These are phyloP conservation scores for Halocaridina rubra DNA, from an alignment of 2,888 invertebrate species.

Conservation along the genomic window DNA sequence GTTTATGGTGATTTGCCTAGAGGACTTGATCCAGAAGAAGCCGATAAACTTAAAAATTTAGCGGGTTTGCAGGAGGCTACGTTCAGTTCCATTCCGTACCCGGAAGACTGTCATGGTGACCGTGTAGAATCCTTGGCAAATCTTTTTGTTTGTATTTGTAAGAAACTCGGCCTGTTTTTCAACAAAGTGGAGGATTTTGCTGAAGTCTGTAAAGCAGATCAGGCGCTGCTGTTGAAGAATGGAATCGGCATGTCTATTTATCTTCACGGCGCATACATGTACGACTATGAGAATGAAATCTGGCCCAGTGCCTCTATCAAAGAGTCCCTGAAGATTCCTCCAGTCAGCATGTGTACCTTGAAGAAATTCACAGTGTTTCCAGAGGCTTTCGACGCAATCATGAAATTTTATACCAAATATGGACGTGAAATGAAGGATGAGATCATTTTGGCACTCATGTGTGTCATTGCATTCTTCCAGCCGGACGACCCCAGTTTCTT, in stretches of 20 bases:
- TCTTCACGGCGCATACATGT: constrained; percentile 54
- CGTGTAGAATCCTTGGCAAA: constrained; percentile 48
- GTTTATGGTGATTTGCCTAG: constrained; percentile 34
- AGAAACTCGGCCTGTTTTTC: constrained; percentile 50
- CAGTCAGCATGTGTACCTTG: constrained; percentile 28
- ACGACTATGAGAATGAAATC: constrained; percentile 32
- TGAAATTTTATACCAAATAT: constrained; percentile 52
- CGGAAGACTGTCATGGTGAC: constrained; percentile 51
- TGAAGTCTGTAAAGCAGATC: constrained; percentile 33
- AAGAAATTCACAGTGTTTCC: constrained; percentile 38
- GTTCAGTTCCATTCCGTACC: constrained; percentile 45
- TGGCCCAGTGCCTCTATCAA: constrained; percentile 48
- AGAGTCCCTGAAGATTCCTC: constrained; percentile 47
- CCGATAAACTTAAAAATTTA: constrained; percentile 25
- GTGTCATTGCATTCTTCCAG: constrained; percentile 52
- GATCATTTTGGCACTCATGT: constrained; percentile 35
- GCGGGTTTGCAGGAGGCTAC: constrained; percentile 34
- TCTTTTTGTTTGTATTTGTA: constrained; percentile 51
- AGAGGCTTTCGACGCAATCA: constrained; percentile 35
- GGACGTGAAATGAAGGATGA: constrained; percentile 49
- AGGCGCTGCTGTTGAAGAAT: constrained; percentile 40
- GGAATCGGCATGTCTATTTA: constrained; percentile 58
- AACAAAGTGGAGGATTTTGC: constrained; percentile 44
- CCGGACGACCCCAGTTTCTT: constrained; percentile 46
- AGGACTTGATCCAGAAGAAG: constrained; percentile 30